Evolutionary conservation across 2,888 invertebrate species (phyloP).

Genomic region (Thymelicus lineola): DNA sequence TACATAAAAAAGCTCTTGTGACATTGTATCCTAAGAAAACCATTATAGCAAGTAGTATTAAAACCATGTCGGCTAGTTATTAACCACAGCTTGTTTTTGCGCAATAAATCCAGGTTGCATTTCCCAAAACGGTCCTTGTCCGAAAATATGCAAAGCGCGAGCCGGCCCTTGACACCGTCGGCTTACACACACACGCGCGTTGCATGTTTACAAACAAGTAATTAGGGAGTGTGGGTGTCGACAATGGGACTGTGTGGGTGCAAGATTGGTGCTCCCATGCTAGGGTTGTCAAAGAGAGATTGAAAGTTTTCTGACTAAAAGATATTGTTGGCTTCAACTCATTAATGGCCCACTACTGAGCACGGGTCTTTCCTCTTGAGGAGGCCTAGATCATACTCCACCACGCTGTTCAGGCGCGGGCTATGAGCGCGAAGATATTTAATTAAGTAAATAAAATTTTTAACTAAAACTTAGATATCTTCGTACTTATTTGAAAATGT

Average conservation of each 20-base stretch:
- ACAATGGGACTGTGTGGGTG: constrained; percentile 32
- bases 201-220: constrained; percentile 78
- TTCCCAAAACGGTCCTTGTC: constrained; percentile 34
- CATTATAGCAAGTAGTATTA: no score
- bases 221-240: constrained; percentile 66
- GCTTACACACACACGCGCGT: constrained; percentile 51
- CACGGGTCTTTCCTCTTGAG: no score
- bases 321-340: no score
- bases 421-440: no score
- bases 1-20: no score
- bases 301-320: not conserved
- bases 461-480: no score
- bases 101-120: constrained; percentile 25
- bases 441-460: no score
- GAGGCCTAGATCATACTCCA: no score
- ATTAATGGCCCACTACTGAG: no score
- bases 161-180: constrained; percentile 64
- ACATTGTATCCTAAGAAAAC: no score
- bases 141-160: constrained; percentile 66
- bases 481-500: no score
- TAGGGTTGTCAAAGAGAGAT: constrained; percentile 15
- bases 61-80: not conserved
- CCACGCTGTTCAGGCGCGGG: no score
- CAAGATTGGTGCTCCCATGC: constrained; percentile 12
- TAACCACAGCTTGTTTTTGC: not conserved